Evolutionary conservation across 2,888 invertebrate species (phyloP), one percentile per base, ranked within the genome.

Genomic region (Drosophila algonquin): DNA sequence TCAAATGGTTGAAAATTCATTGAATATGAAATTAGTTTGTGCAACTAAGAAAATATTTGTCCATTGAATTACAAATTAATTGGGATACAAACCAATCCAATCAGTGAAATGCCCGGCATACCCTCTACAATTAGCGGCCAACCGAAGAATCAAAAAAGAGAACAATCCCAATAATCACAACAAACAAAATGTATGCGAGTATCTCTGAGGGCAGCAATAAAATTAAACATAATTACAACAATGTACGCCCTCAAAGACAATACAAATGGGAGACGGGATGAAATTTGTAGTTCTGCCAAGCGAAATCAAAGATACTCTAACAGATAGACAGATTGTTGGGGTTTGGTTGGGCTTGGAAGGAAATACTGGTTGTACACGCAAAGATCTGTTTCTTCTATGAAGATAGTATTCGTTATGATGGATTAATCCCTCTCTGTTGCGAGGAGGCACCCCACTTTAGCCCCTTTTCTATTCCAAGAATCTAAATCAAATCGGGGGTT

Each of bases 171-270:
- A 59, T 59, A 69, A 72, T 72, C 57, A 72, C 54, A 73, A 72
- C 63, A 63, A 57, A 63, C 63, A 63, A 57, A 63, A 64, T 69
- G 63, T 61, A 47, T 27, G 45, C 27, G 50, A 30, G 40, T 14
- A 7, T 40, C 40, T 40, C 40, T 40, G 48, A 27, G 47, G 60
- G 18, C 54, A 62, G 72, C 75, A 80, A 78, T 88, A 76, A 88
- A 85, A 86, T 85, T 83, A 88, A 83, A 80, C 81, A 86, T 85
- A 85, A 85, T 85, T 88, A 88, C 83, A 79, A 79, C 62, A 75
- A 69, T 71, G 73, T 48, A 21, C 21, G 67, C 79, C 56, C 58
- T 44, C 30, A 58, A n/a, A 35, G 35, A 47, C 64, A 69, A 56
- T 53, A 52, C 45, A 50, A 51, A 61, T 54, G 47, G 48, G 18